These are phyloP conservation scores for Pachycephus smyrnensis DNA, from an alignment of 2,888 invertebrate species.

Conservation along the genomic window DNA sequence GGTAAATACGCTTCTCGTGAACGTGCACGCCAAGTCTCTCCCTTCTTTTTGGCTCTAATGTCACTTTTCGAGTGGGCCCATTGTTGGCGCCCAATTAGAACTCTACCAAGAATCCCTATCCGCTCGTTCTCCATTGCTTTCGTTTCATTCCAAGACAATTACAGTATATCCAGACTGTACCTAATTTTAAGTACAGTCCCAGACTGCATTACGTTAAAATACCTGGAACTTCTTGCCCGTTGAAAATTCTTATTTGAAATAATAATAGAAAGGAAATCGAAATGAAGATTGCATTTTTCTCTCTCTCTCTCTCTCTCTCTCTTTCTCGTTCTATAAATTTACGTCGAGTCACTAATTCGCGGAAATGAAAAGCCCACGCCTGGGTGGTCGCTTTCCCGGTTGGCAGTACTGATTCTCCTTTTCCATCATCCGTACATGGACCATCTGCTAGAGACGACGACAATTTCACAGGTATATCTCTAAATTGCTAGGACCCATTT, in stretches of 20 bases:
- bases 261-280: background rate
- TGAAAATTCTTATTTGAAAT: background rate
- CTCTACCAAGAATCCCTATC: background rate
- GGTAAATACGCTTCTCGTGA: slow-evolving; percentile 18
- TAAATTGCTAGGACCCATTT: background rate
- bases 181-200: background rate
- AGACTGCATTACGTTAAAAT: background rate
- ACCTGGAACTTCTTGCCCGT: background rate
- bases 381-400: slow-evolving; percentile 38
- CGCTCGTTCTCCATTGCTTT: background rate
- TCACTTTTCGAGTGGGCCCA: background rate
- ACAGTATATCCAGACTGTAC: background rate
- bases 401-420: background rate
- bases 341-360: slow-evolving; percentile 38
- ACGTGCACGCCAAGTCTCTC: background rate
- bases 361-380: slow-evolving; percentile 25
- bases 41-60: background rate
- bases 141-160: background rate
- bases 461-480: background rate
- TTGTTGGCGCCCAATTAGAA: background rate
- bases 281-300: background rate
- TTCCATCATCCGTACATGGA: background rate
- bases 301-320: background rate
- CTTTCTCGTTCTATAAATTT: slow-evolving; percentile 24
- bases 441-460: background rate